phyloP scores from a whole-genome alignment of 1,140 invertebrate species.

The Orius laevigatus region DNA sequence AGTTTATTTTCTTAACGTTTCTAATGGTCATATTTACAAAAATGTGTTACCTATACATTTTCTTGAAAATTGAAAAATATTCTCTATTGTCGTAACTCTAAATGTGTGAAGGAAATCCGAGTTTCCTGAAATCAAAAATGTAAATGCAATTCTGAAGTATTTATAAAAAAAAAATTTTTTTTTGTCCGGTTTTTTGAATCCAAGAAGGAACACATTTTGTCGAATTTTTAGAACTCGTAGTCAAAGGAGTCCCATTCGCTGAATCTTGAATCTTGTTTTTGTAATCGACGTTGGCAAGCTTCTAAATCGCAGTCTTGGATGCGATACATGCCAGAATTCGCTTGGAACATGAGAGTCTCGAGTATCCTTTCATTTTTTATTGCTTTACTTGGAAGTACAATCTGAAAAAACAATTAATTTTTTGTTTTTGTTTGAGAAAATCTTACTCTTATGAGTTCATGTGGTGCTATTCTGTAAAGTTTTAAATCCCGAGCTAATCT shows the following conservation, averaged over 20 bases:
- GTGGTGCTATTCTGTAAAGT: slow-evolving; percentile 76
- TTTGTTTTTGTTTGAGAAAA: background rate
- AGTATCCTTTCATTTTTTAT: slow-evolving; percentile 85
- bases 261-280: slow-evolving; percentile 71
- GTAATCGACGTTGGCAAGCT: slow-evolving; percentile 67
- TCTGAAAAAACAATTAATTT: slow-evolving; percentile 31
- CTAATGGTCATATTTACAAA: too few species aligned
- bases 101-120: background rate
- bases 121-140: background rate
- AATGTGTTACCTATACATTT: slow-evolving; percentile 4
- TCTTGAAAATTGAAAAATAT: background rate
- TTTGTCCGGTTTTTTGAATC: background rate
- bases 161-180: background rate
- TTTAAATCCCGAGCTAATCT: slow-evolving; percentile 74
- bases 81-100: slow-evolving; percentile 1
- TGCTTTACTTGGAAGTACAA: slow-evolving; percentile 80
- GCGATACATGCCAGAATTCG: slow-evolving; percentile 80
- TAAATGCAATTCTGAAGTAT: background rate
- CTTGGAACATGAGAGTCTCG: slow-evolving; percentile 84
- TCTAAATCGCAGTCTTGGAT: slow-evolving; percentile 76
- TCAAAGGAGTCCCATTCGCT: slow-evolving; percentile 66
- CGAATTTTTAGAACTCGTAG: slow-evolving; percentile 20
- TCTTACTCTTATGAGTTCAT: slow-evolving; percentile 72
- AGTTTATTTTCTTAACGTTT: too few species aligned
- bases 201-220: background rate